phyloP scores from a whole-genome alignment of 1,140 invertebrate genomes.

The Euglossa dilemma region DNA sequence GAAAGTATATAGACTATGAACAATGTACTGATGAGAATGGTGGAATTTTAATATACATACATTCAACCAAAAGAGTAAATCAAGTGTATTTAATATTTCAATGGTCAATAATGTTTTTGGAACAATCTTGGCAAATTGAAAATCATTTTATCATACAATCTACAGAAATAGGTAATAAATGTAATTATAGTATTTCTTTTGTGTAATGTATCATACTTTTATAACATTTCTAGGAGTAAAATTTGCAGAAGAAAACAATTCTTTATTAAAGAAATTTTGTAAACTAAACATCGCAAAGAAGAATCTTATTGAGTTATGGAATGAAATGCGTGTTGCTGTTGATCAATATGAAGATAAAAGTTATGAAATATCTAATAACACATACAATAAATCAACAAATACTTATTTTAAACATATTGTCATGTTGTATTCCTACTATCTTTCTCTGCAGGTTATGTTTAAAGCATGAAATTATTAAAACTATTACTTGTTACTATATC shows the following conservation, averaged over 20 bases:
- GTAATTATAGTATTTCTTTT: background rate
- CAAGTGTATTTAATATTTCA: slow-evolving; percentile 49
- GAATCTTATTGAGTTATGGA: slow-evolving; percentile 37
- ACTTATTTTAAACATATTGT: background rate
- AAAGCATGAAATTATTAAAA: background rate
- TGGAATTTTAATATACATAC: slow-evolving; percentile 52
- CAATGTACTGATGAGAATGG: slow-evolving; percentile 24
- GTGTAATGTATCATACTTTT: background rate
- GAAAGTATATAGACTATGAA: slow-evolving; percentile 42
- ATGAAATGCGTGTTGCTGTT: slow-evolving; percentile 26
- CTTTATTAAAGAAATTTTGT: slow-evolving; percentile 45
- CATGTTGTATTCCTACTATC: too few species aligned
- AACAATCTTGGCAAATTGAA: slow-evolving; percentile 36
- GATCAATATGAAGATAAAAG: slow-evolving; percentile 27
- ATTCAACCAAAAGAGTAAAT: slow-evolving; percentile 21
- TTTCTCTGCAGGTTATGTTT: background rate
- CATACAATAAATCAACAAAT: slow-evolving; percentile 7
- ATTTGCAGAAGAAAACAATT: slow-evolving; percentile 45
- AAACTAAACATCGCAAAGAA: background rate
- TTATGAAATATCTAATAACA: background rate
- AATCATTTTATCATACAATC: slow-evolving; percentile 53
- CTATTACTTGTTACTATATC: background rate
- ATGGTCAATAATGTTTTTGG: slow-evolving; percentile 56
- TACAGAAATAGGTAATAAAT: slow-evolving; percentile 47
- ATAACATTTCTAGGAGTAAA: slow-evolving; percentile 38